phyloP scores from a whole-genome alignment of 2,113 vertebrate species.

The Pogonocichla stellata region DNA sequence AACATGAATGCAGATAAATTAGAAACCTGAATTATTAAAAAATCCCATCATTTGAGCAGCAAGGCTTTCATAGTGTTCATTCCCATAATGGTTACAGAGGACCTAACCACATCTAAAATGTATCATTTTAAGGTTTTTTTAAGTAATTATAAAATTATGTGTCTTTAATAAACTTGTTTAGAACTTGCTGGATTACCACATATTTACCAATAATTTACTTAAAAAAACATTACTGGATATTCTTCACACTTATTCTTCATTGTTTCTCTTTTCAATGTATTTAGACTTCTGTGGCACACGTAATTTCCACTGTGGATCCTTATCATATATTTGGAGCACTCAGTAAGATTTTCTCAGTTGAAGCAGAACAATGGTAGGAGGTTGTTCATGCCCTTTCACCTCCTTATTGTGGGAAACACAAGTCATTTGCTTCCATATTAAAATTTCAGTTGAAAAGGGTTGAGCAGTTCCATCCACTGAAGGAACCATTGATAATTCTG shows the following conservation, averaged over 20 bases:
- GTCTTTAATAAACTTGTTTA: background rate
- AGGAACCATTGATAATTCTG: constrained; percentile 43
- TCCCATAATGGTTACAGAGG: background rate
- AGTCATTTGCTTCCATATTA: background rate
- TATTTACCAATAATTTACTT: background rate
- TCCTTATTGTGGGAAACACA: background rate
- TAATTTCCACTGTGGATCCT: background rate
- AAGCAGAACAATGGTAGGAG: background rate
- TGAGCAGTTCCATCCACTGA: background rate
- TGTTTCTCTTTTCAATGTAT: background rate
- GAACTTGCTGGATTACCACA: background rate
- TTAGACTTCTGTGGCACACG: background rate
- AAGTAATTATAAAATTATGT: background rate
- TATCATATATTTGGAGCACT: background rate
- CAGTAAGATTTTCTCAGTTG: background rate
- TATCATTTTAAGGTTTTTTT: background rate
- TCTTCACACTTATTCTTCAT: background rate
- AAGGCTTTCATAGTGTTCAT: fast-evolving
- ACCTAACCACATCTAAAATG: background rate
- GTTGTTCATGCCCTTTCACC: background rate
- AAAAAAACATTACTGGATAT: background rate
- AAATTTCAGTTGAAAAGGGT: background rate
- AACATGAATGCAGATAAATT: background rate
- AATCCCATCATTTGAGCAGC: background rate
- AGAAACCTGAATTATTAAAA: background rate